Conservation (phyloP, 2,113 vertebrate species). For the Hyperoodon ampullatus region DNA sequence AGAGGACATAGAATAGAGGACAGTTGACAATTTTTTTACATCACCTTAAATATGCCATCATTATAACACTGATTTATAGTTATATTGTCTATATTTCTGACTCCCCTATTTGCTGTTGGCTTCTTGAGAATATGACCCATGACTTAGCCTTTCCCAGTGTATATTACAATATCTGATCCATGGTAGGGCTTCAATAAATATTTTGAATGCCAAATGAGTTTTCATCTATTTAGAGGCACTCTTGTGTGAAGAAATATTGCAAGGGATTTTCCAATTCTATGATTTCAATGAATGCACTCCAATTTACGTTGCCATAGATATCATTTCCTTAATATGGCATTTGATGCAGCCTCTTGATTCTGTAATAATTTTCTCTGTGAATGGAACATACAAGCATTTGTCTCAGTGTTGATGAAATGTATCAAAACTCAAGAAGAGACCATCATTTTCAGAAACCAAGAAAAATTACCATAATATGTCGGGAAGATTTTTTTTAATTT, state of each 20-base stretch:
- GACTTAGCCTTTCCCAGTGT: background rate
- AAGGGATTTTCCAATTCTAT: constrained; percentile 31
- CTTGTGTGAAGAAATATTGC: constrained; percentile 27
- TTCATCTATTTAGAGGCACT: background rate
- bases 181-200: background rate
- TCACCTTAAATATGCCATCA: background rate
- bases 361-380: constrained; percentile 43
- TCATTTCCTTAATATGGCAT: constrained; percentile 22
- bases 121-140: background rate
- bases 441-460: constrained; percentile 19
- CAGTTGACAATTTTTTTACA: background rate
- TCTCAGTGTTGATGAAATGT: background rate
- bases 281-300: constrained; percentile 30
- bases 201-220: constrained; percentile 42
- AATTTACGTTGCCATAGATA: constrained; percentile 54
- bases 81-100: background rate
- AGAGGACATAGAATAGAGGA: background rate
- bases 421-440: constrained; percentile 35
- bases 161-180: background rate
- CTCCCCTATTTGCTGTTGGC: background rate
- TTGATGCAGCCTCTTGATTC: constrained; percentile 41
- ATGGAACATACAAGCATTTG: background rate
- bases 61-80: background rate
- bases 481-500: background rate
- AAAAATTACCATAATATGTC: background rate